Conservation (phyloP, 2,888 invertebrate species). For the Ennomos fuscantarius region DNA sequence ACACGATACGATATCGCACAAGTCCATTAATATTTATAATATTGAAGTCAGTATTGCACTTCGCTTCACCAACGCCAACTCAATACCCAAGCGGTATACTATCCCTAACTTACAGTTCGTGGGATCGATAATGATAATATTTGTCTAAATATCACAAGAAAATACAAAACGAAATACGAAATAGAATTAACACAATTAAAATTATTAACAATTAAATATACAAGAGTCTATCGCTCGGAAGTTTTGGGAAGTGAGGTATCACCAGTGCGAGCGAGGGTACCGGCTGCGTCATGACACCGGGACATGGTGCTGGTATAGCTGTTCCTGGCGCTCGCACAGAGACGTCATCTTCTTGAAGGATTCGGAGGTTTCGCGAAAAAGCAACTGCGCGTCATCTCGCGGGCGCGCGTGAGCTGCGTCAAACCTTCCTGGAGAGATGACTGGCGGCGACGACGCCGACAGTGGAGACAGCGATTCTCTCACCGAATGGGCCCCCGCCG, state of each 20-base stretch:
- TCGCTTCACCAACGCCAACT: slow-evolving; percentile 71
- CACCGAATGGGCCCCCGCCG: slow-evolving; percentile 72
- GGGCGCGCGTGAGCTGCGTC: slow-evolving; percentile 77
- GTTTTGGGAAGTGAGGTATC: slow-evolving; percentile 65
- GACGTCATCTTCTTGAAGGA: slow-evolving; percentile 83
- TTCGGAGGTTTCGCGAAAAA: slow-evolving; percentile 83
- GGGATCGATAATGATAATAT: slow-evolving; percentile 80
- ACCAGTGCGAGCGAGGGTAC: slow-evolving; percentile 72
- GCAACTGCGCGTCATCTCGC: slow-evolving; percentile 77
- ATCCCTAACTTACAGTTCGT: slow-evolving; percentile 83
- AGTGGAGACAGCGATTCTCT: slow-evolving; percentile 79
- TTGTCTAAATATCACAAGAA: slow-evolving; percentile 85
- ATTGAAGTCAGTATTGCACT: slow-evolving; percentile 81
- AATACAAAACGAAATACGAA: slow-evolving; percentile 84
- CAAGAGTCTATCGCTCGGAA: slow-evolving; percentile 65
- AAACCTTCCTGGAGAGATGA: slow-evolving; percentile 75
- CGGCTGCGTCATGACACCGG: slow-evolving; percentile 82
- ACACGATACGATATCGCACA: slow-evolving; percentile 77
- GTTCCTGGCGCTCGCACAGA: slow-evolving; percentile 81
- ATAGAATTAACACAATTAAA: slow-evolving; percentile 83
- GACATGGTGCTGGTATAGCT: slow-evolving; percentile 83
- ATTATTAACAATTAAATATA: slow-evolving; percentile 84
- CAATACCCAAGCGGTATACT: slow-evolving; percentile 69
- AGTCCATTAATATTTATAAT: slow-evolving; percentile 78
- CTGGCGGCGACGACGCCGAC: slow-evolving; percentile 79